phyloP scores from a whole-genome alignment of 2,113 vertebrate species.

The Microcebus tavaratra region DNA sequence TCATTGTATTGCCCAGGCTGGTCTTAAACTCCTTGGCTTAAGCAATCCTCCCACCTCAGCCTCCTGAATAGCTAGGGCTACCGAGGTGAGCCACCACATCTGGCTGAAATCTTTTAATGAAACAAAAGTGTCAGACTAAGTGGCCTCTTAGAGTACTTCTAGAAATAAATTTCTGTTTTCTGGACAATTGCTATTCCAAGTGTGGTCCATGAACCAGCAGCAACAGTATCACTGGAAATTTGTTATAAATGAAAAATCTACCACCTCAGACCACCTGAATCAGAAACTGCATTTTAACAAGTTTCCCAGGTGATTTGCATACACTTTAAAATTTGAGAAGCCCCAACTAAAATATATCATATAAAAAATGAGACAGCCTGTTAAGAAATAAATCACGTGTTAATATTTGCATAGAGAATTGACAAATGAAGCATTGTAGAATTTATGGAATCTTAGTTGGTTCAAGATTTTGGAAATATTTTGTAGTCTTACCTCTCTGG shows the following conservation, averaged over 20 bases:
- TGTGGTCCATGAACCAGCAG: accelerated
- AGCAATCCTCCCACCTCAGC: too few relatives aligned
- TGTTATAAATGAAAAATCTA: not conserved
- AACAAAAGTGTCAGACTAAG: not conserved
- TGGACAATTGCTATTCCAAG: not conserved
- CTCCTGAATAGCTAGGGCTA: too few relatives aligned
- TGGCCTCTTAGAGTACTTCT: not conserved
- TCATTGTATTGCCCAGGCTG: too few relatives aligned
- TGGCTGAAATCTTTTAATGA: not conserved
- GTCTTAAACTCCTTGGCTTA: too few relatives aligned
- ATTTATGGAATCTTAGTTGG: not conserved
- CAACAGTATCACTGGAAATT: not conserved
- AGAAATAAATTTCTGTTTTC: not conserved
- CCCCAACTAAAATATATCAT: not conserved
- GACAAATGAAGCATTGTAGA: not conserved
- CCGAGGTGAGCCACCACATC: too few relatives aligned
- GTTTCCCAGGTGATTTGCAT: not conserved
- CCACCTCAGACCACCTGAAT: not conserved
- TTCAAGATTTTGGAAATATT: not conserved
- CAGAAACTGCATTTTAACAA: not conserved
- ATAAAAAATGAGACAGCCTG: not conserved
- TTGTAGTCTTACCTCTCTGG: not conserved
- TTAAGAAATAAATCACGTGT: not conserved
- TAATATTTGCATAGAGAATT: not conserved
- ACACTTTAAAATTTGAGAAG: not conserved